Evolutionary conservation across 2,113 vertebrate genomes (phyloP).

Genomic region (Polyodon spathula): DNA sequence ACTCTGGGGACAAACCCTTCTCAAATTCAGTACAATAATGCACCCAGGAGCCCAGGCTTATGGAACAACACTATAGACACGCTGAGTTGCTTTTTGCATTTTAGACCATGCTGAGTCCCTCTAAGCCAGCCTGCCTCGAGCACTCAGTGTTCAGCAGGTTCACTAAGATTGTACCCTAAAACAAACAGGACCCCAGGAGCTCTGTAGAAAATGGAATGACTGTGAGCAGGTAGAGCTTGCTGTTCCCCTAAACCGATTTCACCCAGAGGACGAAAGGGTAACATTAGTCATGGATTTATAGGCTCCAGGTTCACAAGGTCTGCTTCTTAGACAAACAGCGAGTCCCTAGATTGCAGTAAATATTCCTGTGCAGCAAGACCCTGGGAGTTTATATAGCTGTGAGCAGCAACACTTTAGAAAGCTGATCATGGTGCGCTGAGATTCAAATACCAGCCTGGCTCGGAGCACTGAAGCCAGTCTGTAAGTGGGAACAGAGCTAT

Average conservation of each 20-base stretch:
- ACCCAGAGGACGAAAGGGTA: slow-evolving; percentile 36
- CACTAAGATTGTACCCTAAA: neutral
- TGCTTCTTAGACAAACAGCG: slow-evolving; percentile 47
- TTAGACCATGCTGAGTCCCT: neutral
- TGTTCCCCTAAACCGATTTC: slow-evolving; percentile 19
- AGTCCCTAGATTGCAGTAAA: slow-evolving; percentile 48
- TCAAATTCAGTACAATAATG: too few species aligned
- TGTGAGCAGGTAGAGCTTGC: neutral
- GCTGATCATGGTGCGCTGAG: slow-evolving; percentile 29
- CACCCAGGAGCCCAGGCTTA: too few species aligned
- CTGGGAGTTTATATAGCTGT: slow-evolving; percentile 11
- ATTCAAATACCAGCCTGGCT: slow-evolving; percentile 15
- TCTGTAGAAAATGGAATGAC: neutral
- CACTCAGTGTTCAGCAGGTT: too few species aligned
- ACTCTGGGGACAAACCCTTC: too few species aligned
- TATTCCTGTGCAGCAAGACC: slow-evolving; percentile 31
- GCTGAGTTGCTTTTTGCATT: neutral
- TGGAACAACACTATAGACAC: neutral
- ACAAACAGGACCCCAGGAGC: too few species aligned
- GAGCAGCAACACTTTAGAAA: slow-evolving; percentile 19
- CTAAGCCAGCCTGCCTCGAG: too few species aligned
- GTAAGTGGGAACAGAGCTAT: neutral
- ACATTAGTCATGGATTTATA: slow-evolving; percentile 46
- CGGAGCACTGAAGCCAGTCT: slow-evolving; percentile 33
- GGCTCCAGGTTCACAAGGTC: slow-evolving; percentile 46